Percentiles rank a stretch among this genome's conserved stretches.
Conservation (phyloP, 2,113 vertebrate genomes). For the Ictalurus punctatus region DNA sequence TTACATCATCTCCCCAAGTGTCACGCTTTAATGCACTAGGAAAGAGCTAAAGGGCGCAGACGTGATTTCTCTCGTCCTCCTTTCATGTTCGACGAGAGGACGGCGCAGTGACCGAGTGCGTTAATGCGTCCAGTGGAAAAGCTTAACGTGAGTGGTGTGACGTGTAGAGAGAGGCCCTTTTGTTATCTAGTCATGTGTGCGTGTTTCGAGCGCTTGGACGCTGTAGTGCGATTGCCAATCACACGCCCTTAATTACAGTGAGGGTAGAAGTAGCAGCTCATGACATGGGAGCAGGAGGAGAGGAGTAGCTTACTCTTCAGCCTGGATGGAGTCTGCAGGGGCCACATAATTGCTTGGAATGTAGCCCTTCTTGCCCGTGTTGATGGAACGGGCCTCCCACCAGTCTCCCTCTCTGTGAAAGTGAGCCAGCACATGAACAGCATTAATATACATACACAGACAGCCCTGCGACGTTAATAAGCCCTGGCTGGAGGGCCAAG, state of each 20-base stretch:
- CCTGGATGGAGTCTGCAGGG: constrained; percentile 98
- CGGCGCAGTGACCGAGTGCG: neutral
- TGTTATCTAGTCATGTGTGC: constrained; percentile 39
- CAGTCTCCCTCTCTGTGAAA: constrained; percentile 92
- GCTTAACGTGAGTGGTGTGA: neutral
- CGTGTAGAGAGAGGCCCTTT: constrained; percentile 3
- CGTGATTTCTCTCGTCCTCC: neutral
- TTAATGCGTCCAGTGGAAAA: constrained; percentile 15
- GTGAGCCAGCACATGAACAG: constrained; percentile 21
- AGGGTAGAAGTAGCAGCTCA: constrained; percentile 23
- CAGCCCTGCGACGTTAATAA: neutral
- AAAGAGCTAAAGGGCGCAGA: neutral
- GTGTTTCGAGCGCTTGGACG: constrained; percentile 23
- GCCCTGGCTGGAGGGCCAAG: neutral
- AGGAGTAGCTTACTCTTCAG: constrained; percentile 89
- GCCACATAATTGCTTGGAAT: constrained; percentile 99
- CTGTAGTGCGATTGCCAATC: constrained; percentile 3
- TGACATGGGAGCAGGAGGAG: constrained; percentile 20
- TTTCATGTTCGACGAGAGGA: neutral
- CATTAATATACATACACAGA: constrained; percentile 4
- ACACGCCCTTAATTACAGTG: constrained; percentile 43
- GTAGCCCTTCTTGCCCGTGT: constrained; percentile 95
- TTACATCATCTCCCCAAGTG: neutral
- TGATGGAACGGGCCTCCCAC: constrained; percentile 99
- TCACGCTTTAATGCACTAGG: constrained; percentile 2